Conservation (phyloP, 2,797 vertebrate species). For the Channa striata region DNA sequence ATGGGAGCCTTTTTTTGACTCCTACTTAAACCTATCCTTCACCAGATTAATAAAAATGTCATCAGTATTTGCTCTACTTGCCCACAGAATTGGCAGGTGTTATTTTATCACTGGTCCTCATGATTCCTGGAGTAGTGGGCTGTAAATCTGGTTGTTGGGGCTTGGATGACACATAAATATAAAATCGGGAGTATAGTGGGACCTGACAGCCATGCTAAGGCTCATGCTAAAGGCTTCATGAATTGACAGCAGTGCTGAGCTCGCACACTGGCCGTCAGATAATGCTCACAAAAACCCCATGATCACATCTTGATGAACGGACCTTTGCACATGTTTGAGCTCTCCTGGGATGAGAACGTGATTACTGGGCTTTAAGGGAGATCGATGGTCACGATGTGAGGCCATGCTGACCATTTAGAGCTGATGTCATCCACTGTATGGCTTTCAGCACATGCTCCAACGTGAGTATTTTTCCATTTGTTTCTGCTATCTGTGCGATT, state of each 20-base stretch:
- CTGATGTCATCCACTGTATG: background rate
- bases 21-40: background rate
- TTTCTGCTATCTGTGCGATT: slow-evolving; percentile 2
- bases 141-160: background rate
- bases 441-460: background rate
- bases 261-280: slow-evolving; percentile 21
- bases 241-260: slow-evolving; percentile 46
- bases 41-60: background rate
- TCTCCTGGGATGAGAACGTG: slow-evolving; percentile 45
- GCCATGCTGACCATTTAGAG: slow-evolving; percentile 29
- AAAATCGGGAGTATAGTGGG: background rate
- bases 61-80: slow-evolving; percentile 3
- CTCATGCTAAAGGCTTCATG: slow-evolving; percentile 11
- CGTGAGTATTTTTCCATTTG: background rate
- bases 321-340: slow-evolving; percentile 48
- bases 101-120: background rate
- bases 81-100: slow-evolving; percentile 14
- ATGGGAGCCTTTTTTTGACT: background rate
- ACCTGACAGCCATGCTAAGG: slow-evolving; percentile 2
- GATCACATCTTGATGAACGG: slow-evolving; percentile 36
- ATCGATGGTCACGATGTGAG: slow-evolving; percentile 58
- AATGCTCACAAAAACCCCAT: slow-evolving; percentile 34
- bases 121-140: background rate
- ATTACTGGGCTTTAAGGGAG: slow-evolving; percentile 58
- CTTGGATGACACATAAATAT: background rate